Base-by-base conservation (phyloP, 1,140 invertebrate genomes). In the Calliphora vicina region DNA sequence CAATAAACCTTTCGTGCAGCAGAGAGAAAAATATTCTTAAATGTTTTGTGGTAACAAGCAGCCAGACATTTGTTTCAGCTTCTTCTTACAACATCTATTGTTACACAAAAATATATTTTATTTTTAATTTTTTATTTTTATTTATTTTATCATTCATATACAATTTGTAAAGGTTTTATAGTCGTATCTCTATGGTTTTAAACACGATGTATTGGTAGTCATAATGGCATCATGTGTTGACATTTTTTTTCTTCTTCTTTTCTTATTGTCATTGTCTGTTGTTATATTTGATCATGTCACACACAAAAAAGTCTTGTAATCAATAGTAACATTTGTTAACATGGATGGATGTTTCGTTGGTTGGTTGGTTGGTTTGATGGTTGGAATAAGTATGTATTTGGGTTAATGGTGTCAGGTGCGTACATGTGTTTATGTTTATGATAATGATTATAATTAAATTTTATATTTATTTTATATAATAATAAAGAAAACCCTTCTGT, bases 351-450 rank as follows among this genome's bases (percentile, higher is more conserved):
- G 50, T 1, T 57, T 57, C n/a, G 35, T n/a, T n/a, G n/a, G n/a
- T n/a, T n/a, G n/a, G n/a, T n/a, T n/a, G n/a, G n/a, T n/a, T n/a
- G n/a, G n/a, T n/a, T n/a, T n/a, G n/a, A n/a, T n/a, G n/a, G 6
- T 57, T 57, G 6, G 17, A 10, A 57, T 57, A 57, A 57, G 50
- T 57, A 57, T 57, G 50, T 57, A 67, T 67, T 67, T 67, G 61
- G 61, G 61, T 67, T 67, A 67, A 23, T 67, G 61, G 61, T 67
- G 61, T 67, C 61, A 67, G 61, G 61, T 67, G 61, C 17, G 15
- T n/a, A n/a, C n/a, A n/a, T n/a, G n/a, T n/a, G 20, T 67, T 17
- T 67, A 23, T 12, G n/a, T 67, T 8, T 23, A 67, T 23, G 2
- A 15, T 57, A 57, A 15, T 57, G 6, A 15, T 57, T 17, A 57